Conservation (phyloP, 2,113 vertebrate species). For the Pachycephala philippinensis region DNA sequence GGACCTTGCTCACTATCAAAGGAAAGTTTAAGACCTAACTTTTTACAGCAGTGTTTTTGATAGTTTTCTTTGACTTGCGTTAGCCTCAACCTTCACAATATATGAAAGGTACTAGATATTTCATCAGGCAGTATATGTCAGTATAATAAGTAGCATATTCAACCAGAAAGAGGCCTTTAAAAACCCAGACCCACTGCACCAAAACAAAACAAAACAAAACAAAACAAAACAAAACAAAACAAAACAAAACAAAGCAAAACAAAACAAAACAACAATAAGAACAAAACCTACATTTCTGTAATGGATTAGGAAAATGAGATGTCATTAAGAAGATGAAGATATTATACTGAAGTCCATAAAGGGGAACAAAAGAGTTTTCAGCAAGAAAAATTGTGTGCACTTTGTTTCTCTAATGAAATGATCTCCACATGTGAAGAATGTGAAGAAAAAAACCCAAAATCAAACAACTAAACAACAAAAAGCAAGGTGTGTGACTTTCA, state of each 20-base stretch:
- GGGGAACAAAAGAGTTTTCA: not conserved
- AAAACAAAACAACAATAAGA: not conserved
- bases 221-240: not conserved
- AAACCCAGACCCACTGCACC: not conserved
- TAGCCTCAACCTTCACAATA: not conserved
- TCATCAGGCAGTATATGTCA: not conserved
- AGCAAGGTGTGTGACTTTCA: not conserved
- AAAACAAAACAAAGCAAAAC: not conserved
- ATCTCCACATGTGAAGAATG: not conserved
- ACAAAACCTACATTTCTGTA: not conserved
- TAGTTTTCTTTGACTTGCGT: not conserved
- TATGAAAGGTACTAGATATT: not conserved
- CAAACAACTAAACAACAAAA: not conserved
- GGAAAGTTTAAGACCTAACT: not conserved
- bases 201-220: not conserved
- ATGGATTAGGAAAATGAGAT: not conserved
- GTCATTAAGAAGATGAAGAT: not conserved
- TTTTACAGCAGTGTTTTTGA: not conserved
- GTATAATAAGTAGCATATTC: not conserved
- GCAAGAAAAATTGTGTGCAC: fast-evolving
- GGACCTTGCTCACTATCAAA: not conserved
- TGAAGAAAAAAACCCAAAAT: fast-evolving
- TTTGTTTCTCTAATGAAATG: not conserved
- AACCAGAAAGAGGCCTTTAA: not conserved
- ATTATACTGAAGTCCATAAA: not conserved